Evolutionary conservation across 2,888 invertebrate genomes (phyloP).

Genomic region (Callinectes sapidus): DNA sequence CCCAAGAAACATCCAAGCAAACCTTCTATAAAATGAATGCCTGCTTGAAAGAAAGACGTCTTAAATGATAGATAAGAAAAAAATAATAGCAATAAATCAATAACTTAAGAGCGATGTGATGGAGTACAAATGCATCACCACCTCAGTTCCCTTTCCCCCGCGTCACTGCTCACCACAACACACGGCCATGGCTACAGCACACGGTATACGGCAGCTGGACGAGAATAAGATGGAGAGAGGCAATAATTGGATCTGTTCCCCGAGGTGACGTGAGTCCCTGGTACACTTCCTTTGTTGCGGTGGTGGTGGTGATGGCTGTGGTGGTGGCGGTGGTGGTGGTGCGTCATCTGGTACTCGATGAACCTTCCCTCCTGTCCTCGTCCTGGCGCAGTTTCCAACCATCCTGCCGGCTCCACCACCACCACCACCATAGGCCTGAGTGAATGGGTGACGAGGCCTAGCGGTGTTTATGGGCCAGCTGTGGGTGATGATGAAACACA

Average conservation of each 20-base stretch:
- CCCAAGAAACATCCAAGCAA: neutral
- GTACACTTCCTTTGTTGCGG: slow-evolving; percentile 17
- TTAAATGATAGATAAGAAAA: neutral
- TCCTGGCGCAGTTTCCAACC: neutral
- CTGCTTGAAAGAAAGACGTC: neutral
- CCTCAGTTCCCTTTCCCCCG: neutral
- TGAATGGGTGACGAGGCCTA: neutral
- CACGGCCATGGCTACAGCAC: neutral
- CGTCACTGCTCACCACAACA: neutral
- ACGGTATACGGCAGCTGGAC: neutral
- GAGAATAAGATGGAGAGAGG: neutral
- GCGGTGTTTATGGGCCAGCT: neutral
- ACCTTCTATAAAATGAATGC: neutral
- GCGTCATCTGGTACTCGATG: slow-evolving; percentile 30
- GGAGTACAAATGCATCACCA: neutral
- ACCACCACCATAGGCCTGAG: neutral
- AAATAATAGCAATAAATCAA: no score
- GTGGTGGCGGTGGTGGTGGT: neutral
- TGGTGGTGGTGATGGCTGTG: neutral
- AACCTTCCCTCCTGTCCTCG: neutral
- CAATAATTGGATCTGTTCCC: slow-evolving; percentile 30
- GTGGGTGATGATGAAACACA: neutral
- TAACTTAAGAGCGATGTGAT: neutral
- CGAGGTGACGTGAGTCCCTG: neutral
- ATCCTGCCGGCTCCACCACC: neutral